Evolutionary conservation across 2,797 vertebrate genomes (phyloP).

Genomic region (Tachyglossus aculeatus): DNA sequence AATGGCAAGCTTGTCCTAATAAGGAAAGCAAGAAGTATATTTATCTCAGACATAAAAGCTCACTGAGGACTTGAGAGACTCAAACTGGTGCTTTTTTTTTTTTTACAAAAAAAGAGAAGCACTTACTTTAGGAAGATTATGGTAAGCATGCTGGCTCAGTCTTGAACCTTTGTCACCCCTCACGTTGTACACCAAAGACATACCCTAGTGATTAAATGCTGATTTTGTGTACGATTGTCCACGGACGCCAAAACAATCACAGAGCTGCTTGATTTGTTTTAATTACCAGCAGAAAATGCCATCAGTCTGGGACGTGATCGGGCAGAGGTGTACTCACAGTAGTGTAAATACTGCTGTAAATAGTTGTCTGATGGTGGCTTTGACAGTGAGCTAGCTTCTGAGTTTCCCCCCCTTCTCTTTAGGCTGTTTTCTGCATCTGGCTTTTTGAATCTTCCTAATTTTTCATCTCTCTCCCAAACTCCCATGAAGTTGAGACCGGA

Average conservation of each 20-base stretch:
- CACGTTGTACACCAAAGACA: constrained; percentile 90
- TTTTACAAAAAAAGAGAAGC: constrained; percentile 69
- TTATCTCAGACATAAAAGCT: constrained; percentile 78
- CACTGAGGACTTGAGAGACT: constrained; percentile 78
- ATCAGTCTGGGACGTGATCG: constrained; percentile 94
- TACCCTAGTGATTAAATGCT: constrained; percentile 93
- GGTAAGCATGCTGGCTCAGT: constrained; percentile 86
- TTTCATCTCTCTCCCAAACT: constrained; percentile 89
- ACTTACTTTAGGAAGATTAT: constrained; percentile 90
- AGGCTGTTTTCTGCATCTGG: constrained; percentile 84
- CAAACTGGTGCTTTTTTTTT: constrained; percentile 73
- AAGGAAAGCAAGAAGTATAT: constrained; percentile 82
- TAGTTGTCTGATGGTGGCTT: constrained; percentile 93
- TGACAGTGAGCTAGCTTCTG: constrained; percentile 94
- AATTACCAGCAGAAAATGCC: constrained; percentile 95
- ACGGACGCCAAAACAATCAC: constrained; percentile 98
- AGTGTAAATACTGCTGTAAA: constrained; percentile 97
- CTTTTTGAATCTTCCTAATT: constrained; percentile 85
- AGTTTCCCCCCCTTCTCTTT: constrained; percentile 85
- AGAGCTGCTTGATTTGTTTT: constrained; percentile 98
- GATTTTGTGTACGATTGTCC: constrained; percentile 97
- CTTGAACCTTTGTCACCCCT: constrained; percentile 93
- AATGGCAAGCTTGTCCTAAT: constrained; percentile 84
- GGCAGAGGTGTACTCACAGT: constrained; percentile 90
- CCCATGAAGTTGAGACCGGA: constrained; percentile 90